Base-by-base conservation (phyloP, 2,888 invertebrate genomes). In the Saturnia pavonia region DNA sequence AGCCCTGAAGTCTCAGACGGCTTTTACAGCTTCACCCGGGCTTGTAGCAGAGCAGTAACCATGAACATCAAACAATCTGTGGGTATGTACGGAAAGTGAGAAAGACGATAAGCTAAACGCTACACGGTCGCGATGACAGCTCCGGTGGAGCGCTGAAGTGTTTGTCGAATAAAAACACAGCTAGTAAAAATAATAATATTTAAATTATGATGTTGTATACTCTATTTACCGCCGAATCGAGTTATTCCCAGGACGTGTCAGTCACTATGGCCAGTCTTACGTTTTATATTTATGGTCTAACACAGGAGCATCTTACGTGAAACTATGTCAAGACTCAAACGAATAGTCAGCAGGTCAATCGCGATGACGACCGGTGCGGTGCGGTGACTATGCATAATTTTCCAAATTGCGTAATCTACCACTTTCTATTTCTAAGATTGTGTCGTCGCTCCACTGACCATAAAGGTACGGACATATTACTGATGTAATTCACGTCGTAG, bases 381-480 rank as follows among this genome's bases (percentile, higher is more conserved):
- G 71, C 40, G 34, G 6, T 34, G 34, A 34, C 34, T 2, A 34
- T 81, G 82, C 80, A 82, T 82, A 82, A 81, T 81, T 82, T 80
- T 75, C 77, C 77, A 78, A 72, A 75, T 85, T 82, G 80, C 78
- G 78, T 76, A 85, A 85, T 76, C 70, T 74, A 73, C 74, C 80
- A 84, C 85, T 85, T 85, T 85, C 85, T 85, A 85, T 80, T 85
- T 80, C 77, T 78, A 79, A 71, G 68, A 67, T 70, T 71, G 71
- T 65, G 51, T 54, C 68, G 71, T 68, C 48, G 22, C 42, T 25
- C 51, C 42, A 72, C 70, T 75, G 68, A 60, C 69, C 69, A 66
- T 71, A 65, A 19, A 65, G 67, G 74, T 22, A 65, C 63, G 60
- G 60, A 34, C 69, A 68, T 25, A 34, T n/a, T 22, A 60, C 69